Evolutionary conservation across 2,888 invertebrate genomes (phyloP).

Genomic region (Drosophila neoperkinsi): DNA sequence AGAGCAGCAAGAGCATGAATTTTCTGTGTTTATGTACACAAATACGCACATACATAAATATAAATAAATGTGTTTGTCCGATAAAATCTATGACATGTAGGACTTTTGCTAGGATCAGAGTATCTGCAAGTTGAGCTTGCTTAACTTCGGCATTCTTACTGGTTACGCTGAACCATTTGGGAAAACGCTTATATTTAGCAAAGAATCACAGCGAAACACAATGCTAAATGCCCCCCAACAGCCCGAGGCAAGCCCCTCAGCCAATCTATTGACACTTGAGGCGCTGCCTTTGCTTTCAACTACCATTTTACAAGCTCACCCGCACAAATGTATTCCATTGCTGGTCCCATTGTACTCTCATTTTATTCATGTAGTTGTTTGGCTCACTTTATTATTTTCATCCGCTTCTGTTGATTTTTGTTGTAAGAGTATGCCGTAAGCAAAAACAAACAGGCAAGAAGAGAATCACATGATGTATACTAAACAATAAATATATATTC

Average conservation of each 20-base stretch:
- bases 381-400: constrained; percentile 47
- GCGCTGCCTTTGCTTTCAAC: constrained; percentile 3
- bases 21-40: background rate
- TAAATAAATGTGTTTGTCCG: too few relatives aligned
- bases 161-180: background rate
- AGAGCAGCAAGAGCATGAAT: background rate
- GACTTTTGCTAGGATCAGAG: background rate
- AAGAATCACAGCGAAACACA: constrained; percentile 4
- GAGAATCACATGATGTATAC: background rate
- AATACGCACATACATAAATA: background rate
- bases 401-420: constrained; percentile 19
- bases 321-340: constrained; percentile 6
- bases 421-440: constrained; percentile 18
- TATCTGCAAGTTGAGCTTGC: background rate
- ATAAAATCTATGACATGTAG: too few relatives aligned
- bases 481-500: background rate
- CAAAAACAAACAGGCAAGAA: background rate
- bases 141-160: background rate
- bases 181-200: constrained; percentile 2
- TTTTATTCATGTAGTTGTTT: constrained; percentile 29
- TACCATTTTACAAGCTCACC: constrained; percentile 1
- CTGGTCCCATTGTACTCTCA: constrained; percentile 16
- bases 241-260: background rate
- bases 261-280: constrained; percentile 16
- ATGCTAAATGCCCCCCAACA: background rate